A percentile compares a stretch with the other conserved stretches of the same genome.
phyloP scores from a whole-genome alignment of 2,888 invertebrate species.

The Agrotis exclamationis region DNA sequence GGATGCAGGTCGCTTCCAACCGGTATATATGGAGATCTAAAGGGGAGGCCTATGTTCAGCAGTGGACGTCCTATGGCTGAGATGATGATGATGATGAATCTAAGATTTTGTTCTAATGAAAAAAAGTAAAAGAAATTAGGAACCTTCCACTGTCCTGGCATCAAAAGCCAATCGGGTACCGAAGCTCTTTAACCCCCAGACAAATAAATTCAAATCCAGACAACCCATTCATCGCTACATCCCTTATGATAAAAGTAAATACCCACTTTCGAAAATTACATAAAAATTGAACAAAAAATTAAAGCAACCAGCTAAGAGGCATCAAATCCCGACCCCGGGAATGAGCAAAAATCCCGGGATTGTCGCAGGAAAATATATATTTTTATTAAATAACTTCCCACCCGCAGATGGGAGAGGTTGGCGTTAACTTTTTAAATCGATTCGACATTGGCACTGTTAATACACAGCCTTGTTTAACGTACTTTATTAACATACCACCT shows the following conservation, averaged over 20 bases:
- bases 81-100: no score
- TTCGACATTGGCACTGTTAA: slow-evolving; percentile 62
- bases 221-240: slow-evolving; percentile 41
- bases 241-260: slow-evolving; percentile 39
- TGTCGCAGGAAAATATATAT: slow-evolving; percentile 77
- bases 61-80: no score
- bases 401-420: slow-evolving; percentile 73
- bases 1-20: no score
- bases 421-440: slow-evolving; percentile 74
- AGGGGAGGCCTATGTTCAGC: no score
- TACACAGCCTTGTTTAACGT: slow-evolving; percentile 45
- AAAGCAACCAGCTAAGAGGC: slow-evolving; percentile 67
- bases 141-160: not conserved
- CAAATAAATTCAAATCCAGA: slow-evolving; percentile 38
- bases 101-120: no score
- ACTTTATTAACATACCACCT: slow-evolving; percentile 46
- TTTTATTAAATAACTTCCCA: slow-evolving; percentile 83
- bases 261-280: slow-evolving; percentile 58
- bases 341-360: slow-evolving; percentile 72
- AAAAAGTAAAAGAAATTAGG: not conserved
- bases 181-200: slow-evolving; percentile 6
- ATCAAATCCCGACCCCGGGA: slow-evolving; percentile 69
- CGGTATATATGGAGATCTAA: no score
- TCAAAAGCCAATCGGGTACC: slow-evolving; percentile 15
- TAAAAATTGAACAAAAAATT: slow-evolving; percentile 66